Percentiles rank a stretch among this genome's conserved stretches.
phyloP scores from a whole-genome alignment of 1,140 invertebrate species.

The Formica selysi region DNA sequence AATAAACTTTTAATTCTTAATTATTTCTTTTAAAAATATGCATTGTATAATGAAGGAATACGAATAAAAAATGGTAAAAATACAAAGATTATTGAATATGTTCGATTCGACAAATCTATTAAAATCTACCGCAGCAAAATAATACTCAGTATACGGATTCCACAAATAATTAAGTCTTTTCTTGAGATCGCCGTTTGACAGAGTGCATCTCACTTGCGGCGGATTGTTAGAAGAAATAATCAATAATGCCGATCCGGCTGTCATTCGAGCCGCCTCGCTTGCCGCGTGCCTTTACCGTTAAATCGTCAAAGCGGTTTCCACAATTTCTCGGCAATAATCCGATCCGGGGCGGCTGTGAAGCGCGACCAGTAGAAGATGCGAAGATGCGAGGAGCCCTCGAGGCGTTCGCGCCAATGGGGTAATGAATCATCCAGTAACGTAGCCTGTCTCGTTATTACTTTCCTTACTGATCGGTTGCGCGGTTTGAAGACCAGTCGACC shows the following conservation, averaged over 20 bases:
- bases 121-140: not conserved
- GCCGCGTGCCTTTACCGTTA: constrained; percentile 67
- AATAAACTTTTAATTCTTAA: not conserved
- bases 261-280: not conserved
- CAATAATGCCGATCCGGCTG: constrained; percentile 12
- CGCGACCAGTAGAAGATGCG: not conserved
- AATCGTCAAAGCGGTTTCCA: constrained; percentile 70
- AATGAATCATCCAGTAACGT: constrained; percentile 77
- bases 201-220: not conserved
- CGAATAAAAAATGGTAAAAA: not conserved
- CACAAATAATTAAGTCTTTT: constrained; percentile 3
- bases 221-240: constrained; percentile 11
- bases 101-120: not conserved
- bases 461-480: constrained; percentile 66
- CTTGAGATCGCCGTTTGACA: constrained; percentile 20
- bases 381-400: constrained; percentile 23
- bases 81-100: not conserved
- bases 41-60: not conserved
- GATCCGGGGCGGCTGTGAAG: constrained; percentile 34
- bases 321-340: constrained; percentile 70
- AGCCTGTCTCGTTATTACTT: constrained; percentile 76
- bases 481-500: constrained; percentile 52
- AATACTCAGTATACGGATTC: not conserved
- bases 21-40: not conserved
- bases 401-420: constrained; percentile 61